Percentiles rank a stretch among this genome's conserved stretches.
These are phyloP conservation scores for Xestoiulus laeticollis DNA, from an alignment of 2,888 invertebrate genomes.

Conservation along the genomic window DNA sequence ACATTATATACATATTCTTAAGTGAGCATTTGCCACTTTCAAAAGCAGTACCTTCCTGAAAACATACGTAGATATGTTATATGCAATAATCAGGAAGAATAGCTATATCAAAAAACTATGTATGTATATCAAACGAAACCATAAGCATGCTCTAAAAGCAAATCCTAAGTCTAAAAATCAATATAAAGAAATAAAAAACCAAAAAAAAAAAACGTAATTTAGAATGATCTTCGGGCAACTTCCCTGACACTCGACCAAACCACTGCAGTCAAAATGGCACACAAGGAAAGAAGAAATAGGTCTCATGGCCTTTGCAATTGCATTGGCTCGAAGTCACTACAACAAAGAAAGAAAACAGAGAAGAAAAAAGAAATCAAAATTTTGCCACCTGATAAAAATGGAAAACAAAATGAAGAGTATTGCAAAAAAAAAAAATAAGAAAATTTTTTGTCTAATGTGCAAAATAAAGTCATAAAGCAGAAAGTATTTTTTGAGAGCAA, in stretches of 20 bases:
- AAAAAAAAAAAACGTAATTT: slow-evolving; percentile 25
- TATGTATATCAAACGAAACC: not conserved
- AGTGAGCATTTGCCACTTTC: not conserved
- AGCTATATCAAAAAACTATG: not conserved
- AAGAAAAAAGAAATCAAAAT: slow-evolving; percentile 51
- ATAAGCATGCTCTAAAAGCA: slow-evolving; percentile 5
- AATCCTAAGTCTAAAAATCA: not conserved
- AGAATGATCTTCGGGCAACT: slow-evolving; percentile 45
- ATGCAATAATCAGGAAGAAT: not conserved
- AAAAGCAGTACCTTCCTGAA: not conserved
- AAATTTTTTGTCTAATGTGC: not conserved
- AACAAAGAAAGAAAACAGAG: slow-evolving; percentile 52
- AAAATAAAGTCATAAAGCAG: slow-evolving; percentile 1
- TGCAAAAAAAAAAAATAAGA: not conserved
- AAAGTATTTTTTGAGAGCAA: not conserved
- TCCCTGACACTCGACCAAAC: slow-evolving; percentile 50
- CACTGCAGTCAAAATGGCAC: slow-evolving; percentile 46
- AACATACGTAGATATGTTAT: slow-evolving; percentile 19
- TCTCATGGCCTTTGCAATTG: slow-evolving; percentile 54
- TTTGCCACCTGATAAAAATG: slow-evolving; percentile 18
- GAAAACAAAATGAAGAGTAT: not conserved
- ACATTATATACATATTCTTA: not conserved
- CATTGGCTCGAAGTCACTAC: slow-evolving; percentile 53
- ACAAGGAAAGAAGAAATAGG: slow-evolving; percentile 42
- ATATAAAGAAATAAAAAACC: slow-evolving; percentile 49